Evolutionary conservation across 2,888 invertebrate species (phyloP).

Genomic region (Pandemis heparana): DNA sequence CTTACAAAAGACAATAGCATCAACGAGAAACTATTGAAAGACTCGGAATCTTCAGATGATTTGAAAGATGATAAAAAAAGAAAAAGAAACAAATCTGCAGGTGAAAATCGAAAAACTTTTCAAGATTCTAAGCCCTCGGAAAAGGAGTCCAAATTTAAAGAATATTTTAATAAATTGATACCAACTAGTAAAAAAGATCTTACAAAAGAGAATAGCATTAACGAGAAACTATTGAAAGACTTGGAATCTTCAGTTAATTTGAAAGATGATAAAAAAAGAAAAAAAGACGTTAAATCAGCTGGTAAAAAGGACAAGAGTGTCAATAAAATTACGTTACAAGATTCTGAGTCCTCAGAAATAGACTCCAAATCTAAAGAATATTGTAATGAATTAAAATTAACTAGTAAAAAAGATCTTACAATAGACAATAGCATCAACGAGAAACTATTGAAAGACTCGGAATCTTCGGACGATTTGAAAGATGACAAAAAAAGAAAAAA

Average conservation of each 20-base stretch:
- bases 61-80: not conserved
- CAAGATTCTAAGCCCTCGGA: slow-evolving; percentile 12
- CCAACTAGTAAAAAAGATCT: not conserved
- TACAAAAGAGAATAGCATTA: not conserved
- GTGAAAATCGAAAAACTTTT: not conserved
- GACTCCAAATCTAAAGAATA: not conserved
- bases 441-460: not conserved
- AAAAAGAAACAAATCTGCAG: not conserved
- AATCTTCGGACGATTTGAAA: not conserved
- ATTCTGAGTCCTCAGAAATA: not conserved
- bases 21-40: not conserved
- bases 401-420: not conserved
- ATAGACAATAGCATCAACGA: not conserved
- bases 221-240: not conserved
- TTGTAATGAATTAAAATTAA: not conserved
- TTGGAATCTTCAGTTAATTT: slow-evolving; percentile 4
- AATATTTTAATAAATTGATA: no score
- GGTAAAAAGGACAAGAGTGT: not conserved
- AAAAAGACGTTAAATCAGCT: not conserved
- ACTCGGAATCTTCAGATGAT: slow-evolving; percentile 6
- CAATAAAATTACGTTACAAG: not conserved
- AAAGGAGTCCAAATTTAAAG: not conserved
- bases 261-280: not conserved
- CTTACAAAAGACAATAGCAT: not conserved
- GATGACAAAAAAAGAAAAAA: not conserved